phyloP scores from a whole-genome alignment of 2,888 invertebrate species.

The Saturnia pavonia region DNA sequence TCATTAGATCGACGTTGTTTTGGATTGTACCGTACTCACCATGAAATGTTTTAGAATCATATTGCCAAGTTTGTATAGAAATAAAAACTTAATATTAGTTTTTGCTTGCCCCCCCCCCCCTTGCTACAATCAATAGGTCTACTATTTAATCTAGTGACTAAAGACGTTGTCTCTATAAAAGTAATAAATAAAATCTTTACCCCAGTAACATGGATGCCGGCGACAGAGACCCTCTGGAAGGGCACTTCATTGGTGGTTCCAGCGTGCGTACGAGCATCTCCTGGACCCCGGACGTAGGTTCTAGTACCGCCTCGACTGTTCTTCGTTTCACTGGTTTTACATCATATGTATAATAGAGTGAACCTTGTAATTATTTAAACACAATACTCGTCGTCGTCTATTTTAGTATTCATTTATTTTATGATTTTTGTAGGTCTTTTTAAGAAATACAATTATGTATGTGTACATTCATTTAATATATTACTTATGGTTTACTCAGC shows the following conservation, averaged over 20 bases:
- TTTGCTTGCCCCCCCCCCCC: too few relatives aligned
- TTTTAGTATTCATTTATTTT: too few relatives aligned
- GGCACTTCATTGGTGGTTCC: conserved; percentile 79
- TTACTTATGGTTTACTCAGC: too few relatives aligned
- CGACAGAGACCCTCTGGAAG: conserved; percentile 95
- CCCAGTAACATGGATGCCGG: conserved; percentile 96
- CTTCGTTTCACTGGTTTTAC: conserved; percentile 8
- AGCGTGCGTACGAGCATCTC: conserved; percentile 60
- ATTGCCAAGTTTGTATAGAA: too few relatives aligned
- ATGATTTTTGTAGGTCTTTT: too few relatives aligned
- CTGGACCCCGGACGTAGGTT: conserved; percentile 42
- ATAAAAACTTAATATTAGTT: too few relatives aligned
- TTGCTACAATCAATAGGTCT: too few relatives aligned
- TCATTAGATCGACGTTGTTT: too few relatives aligned
- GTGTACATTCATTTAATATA: too few relatives aligned
- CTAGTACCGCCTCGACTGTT: conserved; percentile 23
- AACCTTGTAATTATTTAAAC: not conserved
- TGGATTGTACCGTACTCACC: too few relatives aligned
- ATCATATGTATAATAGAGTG: not conserved
- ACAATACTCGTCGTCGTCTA: not conserved
- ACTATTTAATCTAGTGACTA: not conserved
- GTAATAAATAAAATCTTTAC: conserved; percentile 77
- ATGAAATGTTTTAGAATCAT: too few relatives aligned
- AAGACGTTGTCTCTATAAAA: not conserved
- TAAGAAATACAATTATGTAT: too few relatives aligned